Base-by-base conservation (phyloP, 2,797 vertebrate species). In the Cirrhinus mrigala region DNA sequence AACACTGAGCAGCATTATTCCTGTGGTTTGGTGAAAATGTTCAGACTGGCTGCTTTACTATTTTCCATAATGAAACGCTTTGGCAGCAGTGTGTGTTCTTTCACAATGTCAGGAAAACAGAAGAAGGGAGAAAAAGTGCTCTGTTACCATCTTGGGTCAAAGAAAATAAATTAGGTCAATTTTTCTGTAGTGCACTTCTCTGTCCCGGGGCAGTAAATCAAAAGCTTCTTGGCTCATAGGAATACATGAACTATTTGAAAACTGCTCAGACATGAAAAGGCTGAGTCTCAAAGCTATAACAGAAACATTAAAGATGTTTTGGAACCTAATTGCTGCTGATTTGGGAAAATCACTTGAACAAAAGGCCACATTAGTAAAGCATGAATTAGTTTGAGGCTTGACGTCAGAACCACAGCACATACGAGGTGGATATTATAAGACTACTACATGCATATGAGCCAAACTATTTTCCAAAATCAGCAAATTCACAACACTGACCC, bases 21-120 rank as follows among this genome's bases (percentile, higher is more conserved):
- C 88, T 93, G 92, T 88, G 92, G 92, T 92, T 91, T 90, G 75
- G 37, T 86, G 89, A 92, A 79, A 91, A 90, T 88, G 82, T 92
- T 90, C 89, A 89, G 85, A 84, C 88, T 90, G 88, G 83, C 86
- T 89, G 79, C 89, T 89, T 91, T 90, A 89, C 89, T 86, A 91
- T 91, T 91, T 92, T 89, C 90, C 91, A 91, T 92, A 46, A 79
- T 87, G 90, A 93, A 90, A 90, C 92, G 91, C 89, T 69, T 60
- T 78, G 82, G 89, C 89, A 88, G 92, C 92, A 66, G 62, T 66
- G 79, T 79, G 60, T 29, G 52, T 44, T 86, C 88, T 92, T 92
- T 87, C 89, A 92, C 91, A 89, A 87, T 90, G 87, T 93, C 84
- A 76, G 64, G 60, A 87, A 87, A 70, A 80, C 88, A 90, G 86